phyloP scores from a whole-genome alignment of 1,140 invertebrate species.

The Wasmannia auropunctata region DNA sequence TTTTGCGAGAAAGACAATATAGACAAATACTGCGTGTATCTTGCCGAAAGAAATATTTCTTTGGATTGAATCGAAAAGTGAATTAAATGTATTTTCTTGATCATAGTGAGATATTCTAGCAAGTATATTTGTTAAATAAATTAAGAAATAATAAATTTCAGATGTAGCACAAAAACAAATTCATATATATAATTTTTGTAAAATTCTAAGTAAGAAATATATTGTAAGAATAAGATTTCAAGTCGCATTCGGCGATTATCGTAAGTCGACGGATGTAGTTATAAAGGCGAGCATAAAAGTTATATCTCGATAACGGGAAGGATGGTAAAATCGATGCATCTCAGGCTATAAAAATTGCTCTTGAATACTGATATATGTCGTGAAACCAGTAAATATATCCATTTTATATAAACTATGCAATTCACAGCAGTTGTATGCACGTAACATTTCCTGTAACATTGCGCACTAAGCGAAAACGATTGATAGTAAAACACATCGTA shows the following conservation, averaged over 20 bases:
- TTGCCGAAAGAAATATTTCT: neutral
- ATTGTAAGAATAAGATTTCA: slow-evolving; percentile 13
- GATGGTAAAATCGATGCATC: neutral
- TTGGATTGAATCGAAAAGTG: neutral
- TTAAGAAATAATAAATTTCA: too few species aligned
- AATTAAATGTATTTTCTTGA: neutral
- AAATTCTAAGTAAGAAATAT: slow-evolving; percentile 5
- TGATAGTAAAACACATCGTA: slow-evolving; percentile 43
- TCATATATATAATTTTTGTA: neutral
- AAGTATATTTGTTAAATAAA: neutral
- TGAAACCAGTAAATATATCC: slow-evolving; percentile 12
- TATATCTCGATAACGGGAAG: slow-evolving; percentile 1
- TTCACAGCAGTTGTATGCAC: neutral
- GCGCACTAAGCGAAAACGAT: slow-evolving; percentile 48
- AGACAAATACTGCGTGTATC: neutral
- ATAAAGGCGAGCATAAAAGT: slow-evolving; percentile 29
- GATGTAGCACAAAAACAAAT: neutral
- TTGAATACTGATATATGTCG: slow-evolving; percentile 15
- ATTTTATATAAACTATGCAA: slow-evolving; percentile 25
- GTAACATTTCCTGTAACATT: slow-evolving; percentile 11
- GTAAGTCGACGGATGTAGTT: neutral
- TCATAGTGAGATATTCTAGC: neutral
- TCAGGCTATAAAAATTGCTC: slow-evolving; percentile 56
- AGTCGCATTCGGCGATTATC: neutral
- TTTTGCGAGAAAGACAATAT: slow-evolving; percentile 3